A percentile compares a stretch with the other conserved stretches of the same genome.
Evolutionary conservation across 2,113 vertebrate genomes (phyloP).

Genomic region (Thalassoma bifasciatum): DNA sequence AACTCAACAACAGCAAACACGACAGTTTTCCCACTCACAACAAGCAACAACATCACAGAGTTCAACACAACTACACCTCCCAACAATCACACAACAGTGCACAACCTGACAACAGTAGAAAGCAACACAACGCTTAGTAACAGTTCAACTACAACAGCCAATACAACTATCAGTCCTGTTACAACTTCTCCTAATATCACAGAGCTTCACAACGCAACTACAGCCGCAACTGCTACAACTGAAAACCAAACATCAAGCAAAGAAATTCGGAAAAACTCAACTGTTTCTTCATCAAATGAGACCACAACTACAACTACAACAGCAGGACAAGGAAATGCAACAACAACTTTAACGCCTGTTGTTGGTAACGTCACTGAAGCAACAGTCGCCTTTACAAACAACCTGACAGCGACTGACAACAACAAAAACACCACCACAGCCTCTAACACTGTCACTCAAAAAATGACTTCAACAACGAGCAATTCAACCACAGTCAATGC

Average conservation of each 20-base stretch:
- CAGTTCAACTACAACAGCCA: neutral
- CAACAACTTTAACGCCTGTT: neutral
- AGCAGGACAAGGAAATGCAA: neutral
- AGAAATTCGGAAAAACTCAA: constrained; percentile 26
- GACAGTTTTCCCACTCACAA: neutral
- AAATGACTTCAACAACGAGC: neutral
- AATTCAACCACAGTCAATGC: neutral
- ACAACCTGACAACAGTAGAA: neutral
- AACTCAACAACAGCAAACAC: too few species aligned
- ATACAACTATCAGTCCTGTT: neutral
- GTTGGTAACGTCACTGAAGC: neutral
- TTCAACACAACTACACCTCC: neutral
- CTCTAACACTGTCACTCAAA: too few species aligned
- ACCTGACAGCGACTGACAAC: neutral
- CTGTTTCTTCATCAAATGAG: neutral
- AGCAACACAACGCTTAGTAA: too few species aligned
- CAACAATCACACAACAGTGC: neutral
- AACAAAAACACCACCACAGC: too few species aligned
- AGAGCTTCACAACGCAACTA: neutral
- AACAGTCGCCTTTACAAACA: constrained; percentile 5
- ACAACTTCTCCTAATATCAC: constrained; percentile 7
- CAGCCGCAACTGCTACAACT: neutral
- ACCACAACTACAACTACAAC: neutral
- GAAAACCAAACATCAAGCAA: neutral
- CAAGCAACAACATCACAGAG: neutral